Evolutionary conservation across 2,888 invertebrate species (phyloP).

Genomic region (Pterostichus madidus): DNA sequence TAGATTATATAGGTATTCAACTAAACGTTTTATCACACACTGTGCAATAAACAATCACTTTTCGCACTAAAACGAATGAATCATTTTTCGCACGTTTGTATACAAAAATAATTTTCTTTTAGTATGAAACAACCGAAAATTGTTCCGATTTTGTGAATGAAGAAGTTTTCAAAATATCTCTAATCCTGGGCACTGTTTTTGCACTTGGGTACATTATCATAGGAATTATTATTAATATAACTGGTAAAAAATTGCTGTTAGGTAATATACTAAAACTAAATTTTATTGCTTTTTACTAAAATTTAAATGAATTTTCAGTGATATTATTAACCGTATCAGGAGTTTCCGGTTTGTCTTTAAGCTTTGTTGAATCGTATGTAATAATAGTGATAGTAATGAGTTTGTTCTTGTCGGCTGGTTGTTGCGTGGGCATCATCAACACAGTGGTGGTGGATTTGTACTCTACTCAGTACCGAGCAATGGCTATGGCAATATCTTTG

Average conservation of each 20-base stretch:
- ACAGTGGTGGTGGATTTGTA: slow-evolving; percentile 76
- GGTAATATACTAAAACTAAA: slow-evolving; percentile 71
- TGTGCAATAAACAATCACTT: no score
- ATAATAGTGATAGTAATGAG: slow-evolving; percentile 72
- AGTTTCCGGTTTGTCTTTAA: slow-evolving; percentile 73
- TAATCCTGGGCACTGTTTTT: slow-evolving; percentile 73
- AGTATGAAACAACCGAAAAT: slow-evolving; percentile 26
- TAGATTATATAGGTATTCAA: no score
- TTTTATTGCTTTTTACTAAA: background rate
- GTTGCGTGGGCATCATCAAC: slow-evolving; percentile 74
- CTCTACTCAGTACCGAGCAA: slow-evolving; percentile 77
- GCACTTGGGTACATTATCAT: slow-evolving; percentile 73
- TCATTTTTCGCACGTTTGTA: no score
- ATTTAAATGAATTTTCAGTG: slow-evolving; percentile 44
- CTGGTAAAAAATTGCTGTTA: slow-evolving; percentile 82
- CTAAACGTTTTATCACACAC: no score
- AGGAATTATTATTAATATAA: slow-evolving; percentile 76
- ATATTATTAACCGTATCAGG: slow-evolving; percentile 71
- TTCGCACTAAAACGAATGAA: no score
- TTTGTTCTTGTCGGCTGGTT: slow-evolving; percentile 74
- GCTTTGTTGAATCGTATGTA: slow-evolving; percentile 71
- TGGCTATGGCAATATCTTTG: slow-evolving; percentile 79
- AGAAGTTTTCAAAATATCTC: slow-evolving; percentile 73
- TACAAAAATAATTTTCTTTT: background rate
- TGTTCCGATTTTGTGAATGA: slow-evolving; percentile 74